Evolutionary conservation across 2,888 invertebrate species (phyloP).

Genomic region (Acanthoscelides obtectus): DNA sequence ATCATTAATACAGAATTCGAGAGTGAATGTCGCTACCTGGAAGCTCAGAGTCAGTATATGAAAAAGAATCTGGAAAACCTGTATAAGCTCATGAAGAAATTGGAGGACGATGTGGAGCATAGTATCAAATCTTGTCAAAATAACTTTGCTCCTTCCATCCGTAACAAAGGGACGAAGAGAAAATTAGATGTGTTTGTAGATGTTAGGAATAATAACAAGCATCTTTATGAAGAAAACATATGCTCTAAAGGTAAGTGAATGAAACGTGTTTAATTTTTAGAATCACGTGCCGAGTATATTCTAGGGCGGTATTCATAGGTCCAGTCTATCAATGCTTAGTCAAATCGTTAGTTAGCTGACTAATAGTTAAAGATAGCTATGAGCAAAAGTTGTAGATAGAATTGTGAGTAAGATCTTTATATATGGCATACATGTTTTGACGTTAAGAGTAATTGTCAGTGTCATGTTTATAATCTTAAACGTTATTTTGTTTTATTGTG

Average conservation of each 20-base stretch:
- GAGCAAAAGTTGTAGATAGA: no score
- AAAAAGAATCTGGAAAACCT: slow-evolving; percentile 20
- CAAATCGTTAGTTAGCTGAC: no score
- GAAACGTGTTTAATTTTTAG: no score
- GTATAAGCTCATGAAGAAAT: slow-evolving; percentile 15
- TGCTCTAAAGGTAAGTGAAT: background rate
- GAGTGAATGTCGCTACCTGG: slow-evolving; percentile 20
- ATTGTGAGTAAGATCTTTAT: no score
- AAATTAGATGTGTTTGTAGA: slow-evolving; percentile 18
- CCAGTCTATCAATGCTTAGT: no score
- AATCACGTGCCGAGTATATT: no score
- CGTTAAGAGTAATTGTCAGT: no score
- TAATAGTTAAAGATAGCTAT: no score
- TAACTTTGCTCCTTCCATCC: slow-evolving; percentile 6
- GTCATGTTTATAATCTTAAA: no score
- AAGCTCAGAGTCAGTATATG: slow-evolving; percentile 12
- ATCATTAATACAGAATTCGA: slow-evolving; percentile 2
- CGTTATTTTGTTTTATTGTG: no score
- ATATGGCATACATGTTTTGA: no score
- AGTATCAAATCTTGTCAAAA: slow-evolving; percentile 14
- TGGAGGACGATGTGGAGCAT: slow-evolving; percentile 21
- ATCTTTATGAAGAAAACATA: slow-evolving; percentile 9
- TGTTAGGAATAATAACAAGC: slow-evolving; percentile 21
- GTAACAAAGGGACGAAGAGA: slow-evolving; percentile 14
- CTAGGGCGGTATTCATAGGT: no score